These are phyloP conservation scores for Pachyuromys duprasi DNA, from an alignment of 2,797 vertebrate genomes.

Conservation along the genomic window DNA sequence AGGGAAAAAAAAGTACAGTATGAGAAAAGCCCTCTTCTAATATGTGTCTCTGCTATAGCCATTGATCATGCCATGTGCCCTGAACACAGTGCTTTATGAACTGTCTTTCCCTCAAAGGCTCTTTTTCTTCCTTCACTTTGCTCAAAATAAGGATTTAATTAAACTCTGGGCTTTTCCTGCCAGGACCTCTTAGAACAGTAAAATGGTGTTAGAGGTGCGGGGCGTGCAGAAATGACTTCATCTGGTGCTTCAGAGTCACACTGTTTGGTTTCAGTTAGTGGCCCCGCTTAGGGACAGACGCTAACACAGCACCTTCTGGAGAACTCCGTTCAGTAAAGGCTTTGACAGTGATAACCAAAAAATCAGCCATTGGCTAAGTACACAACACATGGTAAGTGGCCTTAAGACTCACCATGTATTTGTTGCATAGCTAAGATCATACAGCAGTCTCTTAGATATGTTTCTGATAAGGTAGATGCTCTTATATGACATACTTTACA, in stretches of 20 bases:
- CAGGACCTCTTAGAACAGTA: slow-evolving; percentile 43
- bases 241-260: not conserved
- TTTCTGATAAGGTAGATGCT: not conserved
- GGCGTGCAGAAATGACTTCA: slow-evolving; percentile 66
- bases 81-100: slow-evolving; percentile 68
- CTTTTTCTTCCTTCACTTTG: slow-evolving; percentile 39
- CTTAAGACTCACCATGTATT: not conserved
- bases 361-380: not conserved
- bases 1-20: slow-evolving; percentile 10
- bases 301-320: not conserved
- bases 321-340: not conserved
- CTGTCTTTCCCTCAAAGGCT: slow-evolving; percentile 76
- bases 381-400: not conserved
- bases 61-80: slow-evolving; percentile 73
- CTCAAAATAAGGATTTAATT: slow-evolving; percentile 71
- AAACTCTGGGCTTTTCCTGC: slow-evolving; percentile 73
- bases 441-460: not conserved
- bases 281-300: not conserved
- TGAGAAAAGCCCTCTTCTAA: slow-evolving; percentile 79
- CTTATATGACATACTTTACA: not conserved
- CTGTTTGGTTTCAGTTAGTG: not conserved
- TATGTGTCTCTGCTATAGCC: slow-evolving; percentile 40
- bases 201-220: slow-evolving; percentile 63
- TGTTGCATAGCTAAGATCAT: not conserved
- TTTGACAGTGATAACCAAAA: rapidly evolving